Conservation (phyloP, 2,888 invertebrate species). For the Drosophila dives region DNA sequence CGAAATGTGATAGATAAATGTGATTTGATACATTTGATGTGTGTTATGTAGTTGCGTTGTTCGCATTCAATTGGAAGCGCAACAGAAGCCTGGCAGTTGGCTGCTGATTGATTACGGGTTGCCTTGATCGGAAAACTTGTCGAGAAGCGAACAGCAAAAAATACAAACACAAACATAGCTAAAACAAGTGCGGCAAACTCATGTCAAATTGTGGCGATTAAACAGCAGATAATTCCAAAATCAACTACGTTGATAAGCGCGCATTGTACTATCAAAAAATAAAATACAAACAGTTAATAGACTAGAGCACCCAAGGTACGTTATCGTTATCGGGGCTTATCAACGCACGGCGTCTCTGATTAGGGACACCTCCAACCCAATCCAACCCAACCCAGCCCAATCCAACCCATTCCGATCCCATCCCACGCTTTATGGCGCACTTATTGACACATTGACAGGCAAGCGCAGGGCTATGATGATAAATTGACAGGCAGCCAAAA, state of each 20-base stretch:
- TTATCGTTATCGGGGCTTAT: slow-evolving; percentile 54
- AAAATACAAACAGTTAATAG: slow-evolving; percentile 60
- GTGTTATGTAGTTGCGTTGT: slow-evolving; percentile 28
- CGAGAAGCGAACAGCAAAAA: slow-evolving; percentile 26
- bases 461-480: slow-evolving; percentile 71
- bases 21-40: slow-evolving; percentile 21
- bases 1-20: slow-evolving; percentile 26
- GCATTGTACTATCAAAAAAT: slow-evolving; percentile 37
- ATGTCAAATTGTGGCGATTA: slow-evolving; percentile 74
- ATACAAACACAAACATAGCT: slow-evolving; percentile 55
- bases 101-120: slow-evolving; percentile 40
- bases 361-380: slow-evolving; percentile 20
- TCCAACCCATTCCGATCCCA: neutral
- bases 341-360: slow-evolving; percentile 39
- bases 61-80: slow-evolving; percentile 30
- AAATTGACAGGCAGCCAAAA: slow-evolving; percentile 66
- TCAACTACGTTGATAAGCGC: slow-evolving; percentile 66
- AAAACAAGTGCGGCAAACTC: slow-evolving; percentile 72
- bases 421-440: slow-evolving; percentile 62
- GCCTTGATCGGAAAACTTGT: slow-evolving; percentile 26
- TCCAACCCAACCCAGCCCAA: slow-evolving; percentile 1
- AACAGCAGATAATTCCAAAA: slow-evolving; percentile 77
- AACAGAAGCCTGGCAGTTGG: slow-evolving; percentile 41
- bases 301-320: slow-evolving; percentile 52
- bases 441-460: slow-evolving; percentile 81